Evolutionary conservation across 2,888 invertebrate species (phyloP).

Genomic region (Parascotia fuliginaria): DNA sequence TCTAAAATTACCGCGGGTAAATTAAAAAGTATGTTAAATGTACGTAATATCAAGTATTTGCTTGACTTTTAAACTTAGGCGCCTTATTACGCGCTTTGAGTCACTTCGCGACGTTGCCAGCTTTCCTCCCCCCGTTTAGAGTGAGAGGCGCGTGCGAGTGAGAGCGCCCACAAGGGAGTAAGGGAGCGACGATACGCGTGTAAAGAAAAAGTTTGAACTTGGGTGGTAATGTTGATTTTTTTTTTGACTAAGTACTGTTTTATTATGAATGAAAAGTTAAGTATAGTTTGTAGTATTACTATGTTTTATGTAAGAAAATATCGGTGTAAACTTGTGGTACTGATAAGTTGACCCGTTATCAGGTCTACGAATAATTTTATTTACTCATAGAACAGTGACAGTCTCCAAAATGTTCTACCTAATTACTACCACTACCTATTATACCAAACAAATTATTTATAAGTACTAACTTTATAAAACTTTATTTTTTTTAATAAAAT

Average conservation of each 20-base stretch:
- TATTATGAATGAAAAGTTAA: background rate
- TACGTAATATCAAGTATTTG: background rate
- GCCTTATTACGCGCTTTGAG: constrained; percentile 35
- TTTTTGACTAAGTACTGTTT: constrained; percentile 1
- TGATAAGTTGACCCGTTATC: no score
- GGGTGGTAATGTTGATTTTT: background rate
- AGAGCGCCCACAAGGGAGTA: constrained; percentile 47
- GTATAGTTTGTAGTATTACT: no score
- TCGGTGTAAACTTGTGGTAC: no score
- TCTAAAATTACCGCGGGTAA: constrained; percentile 30
- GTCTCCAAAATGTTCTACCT: no score
- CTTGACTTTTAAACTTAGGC: constrained; percentile 42
- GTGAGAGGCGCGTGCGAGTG: constrained; percentile 42
- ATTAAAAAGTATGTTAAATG: constrained; percentile 9
- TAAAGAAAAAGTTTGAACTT: constrained; percentile 14
- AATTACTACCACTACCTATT: no score
- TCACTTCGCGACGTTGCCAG: constrained; percentile 65
- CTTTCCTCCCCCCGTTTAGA: constrained; percentile 58
- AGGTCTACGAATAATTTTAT: no score
- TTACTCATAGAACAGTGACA: no score
- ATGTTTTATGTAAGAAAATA: no score
- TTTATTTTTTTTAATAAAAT: no score
- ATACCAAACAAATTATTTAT: no score
- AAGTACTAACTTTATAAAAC: no score
- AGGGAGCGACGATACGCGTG: constrained; percentile 43